These are phyloP conservation scores for Carcharodon carcharias DNA, from an alignment of 2,797 vertebrate species.

Conservation along the genomic window DNA sequence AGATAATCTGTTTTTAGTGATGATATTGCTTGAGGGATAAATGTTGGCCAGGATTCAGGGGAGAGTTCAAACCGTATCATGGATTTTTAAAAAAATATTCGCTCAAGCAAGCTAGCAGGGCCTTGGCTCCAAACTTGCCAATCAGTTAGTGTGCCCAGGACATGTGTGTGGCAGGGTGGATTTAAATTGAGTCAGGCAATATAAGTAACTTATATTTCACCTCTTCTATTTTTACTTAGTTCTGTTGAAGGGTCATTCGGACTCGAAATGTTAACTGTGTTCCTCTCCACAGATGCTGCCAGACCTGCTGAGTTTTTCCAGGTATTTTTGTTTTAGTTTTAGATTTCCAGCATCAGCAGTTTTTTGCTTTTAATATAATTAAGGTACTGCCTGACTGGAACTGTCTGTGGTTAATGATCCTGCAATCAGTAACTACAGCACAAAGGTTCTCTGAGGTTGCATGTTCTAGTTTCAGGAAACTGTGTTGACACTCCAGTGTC, in stretches of 20 bases:
- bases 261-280: no score
- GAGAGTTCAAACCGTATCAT: neutral
- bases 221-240: no score
- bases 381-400: neutral
- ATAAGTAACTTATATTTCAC: neutral
- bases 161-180: neutral
- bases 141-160: neutral
- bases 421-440: neutral
- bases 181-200: neutral
- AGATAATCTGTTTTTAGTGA: neutral
- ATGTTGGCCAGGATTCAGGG: neutral
- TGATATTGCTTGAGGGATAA: neutral
- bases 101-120: neutral
- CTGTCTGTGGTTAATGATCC: neutral
- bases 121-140: no score
- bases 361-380: no score
- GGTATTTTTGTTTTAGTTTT: no score
- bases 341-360: no score
- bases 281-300: no score
- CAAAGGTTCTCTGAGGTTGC: neutral
- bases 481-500: neutral
- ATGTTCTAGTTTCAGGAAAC: no score
- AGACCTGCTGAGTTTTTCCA: no score
- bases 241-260: no score
- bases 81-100: neutral